phyloP scores from a whole-genome alignment of 2,888 invertebrate genomes.

The Mechanitis mazaeus region DNA sequence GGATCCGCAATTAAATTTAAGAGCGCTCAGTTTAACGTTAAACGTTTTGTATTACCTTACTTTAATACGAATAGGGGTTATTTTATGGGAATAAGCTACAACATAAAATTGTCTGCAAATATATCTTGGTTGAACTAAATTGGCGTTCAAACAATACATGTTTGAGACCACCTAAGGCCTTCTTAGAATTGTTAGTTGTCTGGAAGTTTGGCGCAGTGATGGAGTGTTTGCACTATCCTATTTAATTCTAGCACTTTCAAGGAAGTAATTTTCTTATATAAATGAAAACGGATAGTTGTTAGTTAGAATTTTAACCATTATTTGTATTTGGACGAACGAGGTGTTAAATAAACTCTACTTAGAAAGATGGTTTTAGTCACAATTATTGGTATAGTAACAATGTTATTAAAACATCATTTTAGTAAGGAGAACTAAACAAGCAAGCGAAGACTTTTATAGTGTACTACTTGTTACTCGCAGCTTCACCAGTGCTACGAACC shows the following conservation, averaged over 20 bases:
- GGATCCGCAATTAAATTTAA: conserved; percentile 64
- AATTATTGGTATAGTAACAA: too few relatives aligned
- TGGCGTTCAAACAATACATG: conserved; percentile 62
- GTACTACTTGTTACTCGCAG: too few relatives aligned
- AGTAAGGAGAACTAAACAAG: too few relatives aligned
- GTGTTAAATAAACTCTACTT: too few relatives aligned
- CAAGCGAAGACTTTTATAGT: too few relatives aligned
- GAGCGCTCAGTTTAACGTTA: conserved; percentile 33
- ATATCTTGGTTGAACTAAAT: conserved; percentile 56
- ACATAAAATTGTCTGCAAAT: conserved; percentile 38
- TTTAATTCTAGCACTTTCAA: conserved; percentile 38
- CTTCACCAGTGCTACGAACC: too few relatives aligned
- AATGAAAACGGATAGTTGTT: conserved; percentile 32
- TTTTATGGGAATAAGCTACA: conserved; percentile 18
- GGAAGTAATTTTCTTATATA: conserved; percentile 44
- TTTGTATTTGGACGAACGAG: too few relatives aligned
- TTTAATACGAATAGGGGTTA: conserved; percentile 14
- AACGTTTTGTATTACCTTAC: conserved; percentile 13
- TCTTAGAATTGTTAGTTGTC: conserved; percentile 45
- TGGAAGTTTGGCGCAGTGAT: conserved; percentile 35
- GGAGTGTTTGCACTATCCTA: conserved; percentile 40
- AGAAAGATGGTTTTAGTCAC: too few relatives aligned
- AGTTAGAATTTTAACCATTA: conserved; percentile 29
- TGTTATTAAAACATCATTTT: too few relatives aligned
- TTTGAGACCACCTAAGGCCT: conserved; percentile 72